Conservation (phyloP, 1,140 invertebrate species). For the Lepidurus couesii region DNA sequence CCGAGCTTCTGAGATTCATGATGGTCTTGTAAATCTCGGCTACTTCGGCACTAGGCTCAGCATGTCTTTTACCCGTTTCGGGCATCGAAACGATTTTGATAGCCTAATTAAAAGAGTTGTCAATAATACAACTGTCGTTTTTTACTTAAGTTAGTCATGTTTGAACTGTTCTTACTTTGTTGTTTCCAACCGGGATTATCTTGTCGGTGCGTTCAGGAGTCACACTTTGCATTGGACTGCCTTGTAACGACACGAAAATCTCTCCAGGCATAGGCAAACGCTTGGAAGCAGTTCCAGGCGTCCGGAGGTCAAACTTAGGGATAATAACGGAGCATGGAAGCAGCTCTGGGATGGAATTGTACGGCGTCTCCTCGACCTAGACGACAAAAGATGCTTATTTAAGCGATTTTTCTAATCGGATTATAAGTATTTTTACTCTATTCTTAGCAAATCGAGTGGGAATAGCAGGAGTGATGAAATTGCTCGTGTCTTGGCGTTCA, state of each 20-base stretch:
- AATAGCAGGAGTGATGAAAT: constrained; percentile 9
- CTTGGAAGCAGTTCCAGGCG: neutral
- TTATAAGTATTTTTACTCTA: neutral
- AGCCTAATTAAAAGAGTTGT: neutral
- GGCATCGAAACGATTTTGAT: neutral
- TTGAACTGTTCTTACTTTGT: neutral
- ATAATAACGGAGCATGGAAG: neutral
- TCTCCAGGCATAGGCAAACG: constrained; percentile 6
- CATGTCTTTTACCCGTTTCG: neutral
- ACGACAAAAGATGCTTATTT: neutral
- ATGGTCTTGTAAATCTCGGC: neutral
- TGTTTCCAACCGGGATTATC: neutral
- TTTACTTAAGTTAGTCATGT: neutral
- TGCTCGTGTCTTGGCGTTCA: neutral
- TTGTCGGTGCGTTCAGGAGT: neutral
- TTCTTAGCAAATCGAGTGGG: neutral
- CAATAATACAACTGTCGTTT: neutral
- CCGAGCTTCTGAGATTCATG: neutral
- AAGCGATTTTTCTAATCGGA: neutral
- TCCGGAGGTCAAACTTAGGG: neutral
- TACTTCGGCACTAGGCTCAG: neutral
- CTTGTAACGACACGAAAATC: neutral
- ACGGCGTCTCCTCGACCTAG: neutral
- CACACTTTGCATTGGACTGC: neutral
- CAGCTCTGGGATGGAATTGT: neutral